Conservation (phyloP, 2,113 vertebrate species). For the Alexandromys fortis region DNA sequence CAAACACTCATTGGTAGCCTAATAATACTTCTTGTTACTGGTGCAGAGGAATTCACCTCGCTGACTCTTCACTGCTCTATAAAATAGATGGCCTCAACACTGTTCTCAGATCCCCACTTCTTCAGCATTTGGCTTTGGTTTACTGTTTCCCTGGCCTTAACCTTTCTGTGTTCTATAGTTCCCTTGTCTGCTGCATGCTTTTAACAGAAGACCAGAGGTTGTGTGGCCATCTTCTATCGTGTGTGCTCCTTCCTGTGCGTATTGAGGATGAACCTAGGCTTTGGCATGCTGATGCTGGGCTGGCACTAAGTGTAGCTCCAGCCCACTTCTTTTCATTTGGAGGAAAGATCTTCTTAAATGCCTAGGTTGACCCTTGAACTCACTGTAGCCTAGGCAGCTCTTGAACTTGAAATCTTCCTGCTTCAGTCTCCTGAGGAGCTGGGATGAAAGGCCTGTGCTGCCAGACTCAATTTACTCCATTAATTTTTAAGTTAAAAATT, state of each 20-base stretch:
- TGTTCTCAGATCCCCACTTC: background rate
- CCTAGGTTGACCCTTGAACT: background rate
- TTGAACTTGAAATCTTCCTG: background rate
- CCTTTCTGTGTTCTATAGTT: background rate
- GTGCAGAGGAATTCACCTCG: background rate
- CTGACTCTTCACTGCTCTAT: background rate
- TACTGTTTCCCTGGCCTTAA: background rate
- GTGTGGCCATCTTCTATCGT: no score
- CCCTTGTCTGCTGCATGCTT: background rate
- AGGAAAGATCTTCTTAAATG: background rate
- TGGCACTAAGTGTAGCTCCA: background rate
- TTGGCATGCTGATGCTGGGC: background rate
- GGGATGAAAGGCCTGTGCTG: background rate
- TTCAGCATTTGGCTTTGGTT: background rate
- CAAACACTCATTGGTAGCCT: background rate
- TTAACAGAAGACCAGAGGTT: background rate
- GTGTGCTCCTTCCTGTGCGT: background rate
- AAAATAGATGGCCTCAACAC: background rate
- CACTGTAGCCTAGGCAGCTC: background rate
- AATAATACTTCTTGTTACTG: background rate
- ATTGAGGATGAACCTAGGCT: background rate
- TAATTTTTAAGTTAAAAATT: background rate
- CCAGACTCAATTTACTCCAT: background rate
- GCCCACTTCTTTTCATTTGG: background rate
- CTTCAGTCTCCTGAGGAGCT: background rate